Evolutionary conservation across 2,797 vertebrate genomes (phyloP).

Genomic region (Gadopsis bispinosus): DNA sequence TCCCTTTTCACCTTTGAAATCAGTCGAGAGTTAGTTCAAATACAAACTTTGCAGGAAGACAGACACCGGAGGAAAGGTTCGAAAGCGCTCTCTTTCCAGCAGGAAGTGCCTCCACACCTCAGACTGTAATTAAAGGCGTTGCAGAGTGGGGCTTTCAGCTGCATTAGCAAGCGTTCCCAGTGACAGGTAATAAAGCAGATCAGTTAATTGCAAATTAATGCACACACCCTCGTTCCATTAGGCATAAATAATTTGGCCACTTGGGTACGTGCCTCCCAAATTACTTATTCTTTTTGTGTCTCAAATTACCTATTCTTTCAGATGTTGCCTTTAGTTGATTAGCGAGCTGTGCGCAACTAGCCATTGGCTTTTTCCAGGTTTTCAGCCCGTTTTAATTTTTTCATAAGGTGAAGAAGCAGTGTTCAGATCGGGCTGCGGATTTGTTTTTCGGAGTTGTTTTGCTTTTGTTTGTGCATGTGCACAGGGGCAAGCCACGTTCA

Average conservation of each 20-base stretch:
- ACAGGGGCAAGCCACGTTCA: slow-evolving; percentile 27
- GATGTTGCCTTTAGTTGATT: slow-evolving; percentile 88
- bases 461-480: slow-evolving; percentile 63
- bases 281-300: slow-evolving; percentile 90
- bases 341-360: slow-evolving; percentile 79
- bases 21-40: neutral
- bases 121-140: slow-evolving; percentile 65
- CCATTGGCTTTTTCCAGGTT: slow-evolving; percentile 85
- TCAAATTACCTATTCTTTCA: slow-evolving; percentile 89
- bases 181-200: slow-evolving; percentile 86
- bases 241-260: slow-evolving; percentile 89
- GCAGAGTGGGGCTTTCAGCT: slow-evolving; percentile 52
- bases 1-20: slow-evolving; percentile 19
- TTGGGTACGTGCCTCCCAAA: slow-evolving; percentile 86
- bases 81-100: slow-evolving; percentile 29
- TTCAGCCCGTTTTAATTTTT: slow-evolving; percentile 65
- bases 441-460: slow-evolving; percentile 30
- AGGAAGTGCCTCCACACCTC: slow-evolving; percentile 74
- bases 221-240: slow-evolving; percentile 82
- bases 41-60: slow-evolving; percentile 25
- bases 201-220: slow-evolving; percentile 85
- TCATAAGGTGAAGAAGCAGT: slow-evolving; percentile 54
- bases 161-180: slow-evolving; percentile 68
- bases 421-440: slow-evolving; percentile 25
- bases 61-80: slow-evolving; percentile 34